A percentile compares a stretch with the other conserved stretches of the same genome.
These are phyloP conservation scores for Blomia tropicalis DNA, from an alignment of 2,888 invertebrate genomes.

Conservation along the genomic window DNA sequence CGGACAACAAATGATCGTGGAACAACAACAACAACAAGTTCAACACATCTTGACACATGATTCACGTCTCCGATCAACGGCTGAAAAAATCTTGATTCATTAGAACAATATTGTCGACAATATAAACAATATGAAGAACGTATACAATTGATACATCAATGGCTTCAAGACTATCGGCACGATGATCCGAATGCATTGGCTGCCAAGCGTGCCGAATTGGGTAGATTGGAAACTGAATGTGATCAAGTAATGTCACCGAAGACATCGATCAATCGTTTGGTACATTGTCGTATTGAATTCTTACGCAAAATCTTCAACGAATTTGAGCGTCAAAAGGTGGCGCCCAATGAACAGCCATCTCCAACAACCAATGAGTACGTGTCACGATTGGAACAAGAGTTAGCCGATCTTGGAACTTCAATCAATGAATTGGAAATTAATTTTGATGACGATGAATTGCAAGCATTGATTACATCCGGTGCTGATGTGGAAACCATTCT, in stretches of 20 bases:
- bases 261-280: too few relatives aligned
- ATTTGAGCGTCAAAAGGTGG: not conserved
- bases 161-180: not conserved
- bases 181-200: too few relatives aligned
- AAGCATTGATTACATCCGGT: not conserved
- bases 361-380: not conserved
- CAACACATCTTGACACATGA: not conserved
- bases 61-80: not conserved
- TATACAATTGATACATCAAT: not conserved
- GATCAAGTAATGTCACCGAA: too few relatives aligned
- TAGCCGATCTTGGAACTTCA: constrained; percentile 7
- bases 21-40: not conserved
- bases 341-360: not conserved
- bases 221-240: too few relatives aligned
- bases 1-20: not conserved
- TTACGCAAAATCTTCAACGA: not conserved
- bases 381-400: not conserved
- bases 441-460: not conserved
- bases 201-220: too few relatives aligned
- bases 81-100: not conserved
- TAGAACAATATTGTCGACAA: not conserved
- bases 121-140: not conserved
- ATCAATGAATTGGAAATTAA: constrained; percentile 12
- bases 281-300: not conserved
- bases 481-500: not conserved